A percentile compares a stretch with the other conserved stretches of the same genome.
phyloP scores from a whole-genome alignment of 1,140 invertebrate species.

The Phortica variegata region DNA sequence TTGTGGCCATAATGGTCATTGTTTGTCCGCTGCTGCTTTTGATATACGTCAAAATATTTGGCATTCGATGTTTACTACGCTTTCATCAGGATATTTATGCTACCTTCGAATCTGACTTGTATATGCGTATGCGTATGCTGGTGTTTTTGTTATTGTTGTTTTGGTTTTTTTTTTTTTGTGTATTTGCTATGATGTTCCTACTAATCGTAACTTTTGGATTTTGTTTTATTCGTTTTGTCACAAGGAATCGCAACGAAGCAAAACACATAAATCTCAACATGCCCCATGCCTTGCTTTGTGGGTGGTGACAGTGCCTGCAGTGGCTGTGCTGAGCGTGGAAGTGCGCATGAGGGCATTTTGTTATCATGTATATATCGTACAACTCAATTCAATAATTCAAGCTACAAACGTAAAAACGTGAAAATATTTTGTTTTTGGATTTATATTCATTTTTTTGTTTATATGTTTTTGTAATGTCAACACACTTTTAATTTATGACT shows the following conservation, averaged over 20 bases:
- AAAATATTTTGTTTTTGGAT: too few relatives aligned
- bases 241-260: constrained; percentile 40
- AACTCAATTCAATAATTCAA: too few relatives aligned
- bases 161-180: background rate
- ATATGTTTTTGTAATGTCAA: too few relatives aligned
- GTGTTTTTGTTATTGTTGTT: background rate
- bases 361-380: too few relatives aligned
- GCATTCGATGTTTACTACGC: constrained; percentile 44
- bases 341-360: too few relatives aligned
- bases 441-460: too few relatives aligned
- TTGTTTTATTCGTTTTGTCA: constrained; percentile 47
- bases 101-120: constrained; percentile 9
- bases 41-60: constrained; percentile 54
- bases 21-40: constrained; percentile 16
- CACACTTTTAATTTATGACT: too few relatives aligned
- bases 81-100: constrained; percentile 39
- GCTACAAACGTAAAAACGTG: too few relatives aligned
- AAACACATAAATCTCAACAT: constrained; percentile 54
- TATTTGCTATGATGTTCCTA: constrained; percentile 37
- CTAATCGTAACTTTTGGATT: constrained; percentile 50
- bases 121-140: constrained; percentile 2
- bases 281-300: too few relatives aligned
- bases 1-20: constrained; percentile 42
- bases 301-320: too few relatives aligned
- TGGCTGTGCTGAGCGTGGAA: too few relatives aligned